phyloP scores from a whole-genome alignment of 2,888 invertebrate species.

The Microctonus hyperodae region DNA sequence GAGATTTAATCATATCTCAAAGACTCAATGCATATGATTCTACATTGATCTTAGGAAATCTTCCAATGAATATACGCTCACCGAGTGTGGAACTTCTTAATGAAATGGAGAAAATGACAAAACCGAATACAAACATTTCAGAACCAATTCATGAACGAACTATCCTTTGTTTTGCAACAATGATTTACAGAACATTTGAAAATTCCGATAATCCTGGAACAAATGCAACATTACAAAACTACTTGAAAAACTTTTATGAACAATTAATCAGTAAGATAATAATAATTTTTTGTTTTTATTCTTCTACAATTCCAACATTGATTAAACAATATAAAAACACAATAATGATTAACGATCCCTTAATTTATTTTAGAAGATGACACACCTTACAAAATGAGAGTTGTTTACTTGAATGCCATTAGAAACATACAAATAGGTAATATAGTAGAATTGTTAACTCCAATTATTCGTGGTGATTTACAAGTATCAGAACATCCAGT shows the following conservation, averaged over 20 bases:
- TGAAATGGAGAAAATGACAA: constrained; percentile 56
- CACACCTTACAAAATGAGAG: constrained; percentile 54
- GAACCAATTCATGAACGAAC: constrained; percentile 56
- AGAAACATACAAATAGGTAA: constrained; percentile 62
- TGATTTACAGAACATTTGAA: constrained; percentile 59
- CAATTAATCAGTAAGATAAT: background rate
- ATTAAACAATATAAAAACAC: background rate
- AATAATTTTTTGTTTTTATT: background rate
- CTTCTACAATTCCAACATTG: background rate
- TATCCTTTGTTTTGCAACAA: constrained; percentile 62
- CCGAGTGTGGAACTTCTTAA: constrained; percentile 60
- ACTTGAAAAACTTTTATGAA: constrained; percentile 30
- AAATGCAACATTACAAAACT: constrained; percentile 45
- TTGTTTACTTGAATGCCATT: constrained; percentile 63
- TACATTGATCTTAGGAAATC: constrained; percentile 55
- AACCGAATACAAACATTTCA: constrained; percentile 41
- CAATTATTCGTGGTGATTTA: constrained; percentile 60
- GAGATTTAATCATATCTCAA: constrained; percentile 56
- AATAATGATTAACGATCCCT: background rate
- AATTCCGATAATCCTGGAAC: constrained; percentile 3
- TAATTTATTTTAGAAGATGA: constrained; percentile 40
- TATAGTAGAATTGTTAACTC: constrained; percentile 59
- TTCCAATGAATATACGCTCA: constrained; percentile 62
- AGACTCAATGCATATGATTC: constrained; percentile 54
- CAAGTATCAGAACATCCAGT: constrained; percentile 45